These are phyloP conservation scores for Pogonocichla stellata DNA, from an alignment of 2,113 vertebrate species.

Conservation along the genomic window DNA sequence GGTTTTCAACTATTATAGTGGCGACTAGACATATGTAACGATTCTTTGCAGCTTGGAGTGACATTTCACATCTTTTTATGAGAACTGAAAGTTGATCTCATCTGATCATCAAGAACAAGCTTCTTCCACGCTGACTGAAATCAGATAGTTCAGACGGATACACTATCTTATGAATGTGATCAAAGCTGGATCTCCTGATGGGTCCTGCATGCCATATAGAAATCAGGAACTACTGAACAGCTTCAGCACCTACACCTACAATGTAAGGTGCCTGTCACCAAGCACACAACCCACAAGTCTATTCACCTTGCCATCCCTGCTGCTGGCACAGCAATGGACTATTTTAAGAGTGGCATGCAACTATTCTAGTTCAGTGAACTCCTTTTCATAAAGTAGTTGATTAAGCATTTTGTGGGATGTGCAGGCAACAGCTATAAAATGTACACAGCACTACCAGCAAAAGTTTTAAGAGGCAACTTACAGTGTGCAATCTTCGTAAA, in stretches of 20 bases:
- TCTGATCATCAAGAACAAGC: neutral
- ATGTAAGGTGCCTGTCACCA: neutral
- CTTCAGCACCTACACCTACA: neutral
- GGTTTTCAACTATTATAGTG: neutral
- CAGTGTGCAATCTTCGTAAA: neutral
- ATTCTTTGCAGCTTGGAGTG: neutral
- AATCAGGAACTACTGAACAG: neutral
- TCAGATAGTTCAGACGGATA: neutral
- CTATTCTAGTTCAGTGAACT: neutral
- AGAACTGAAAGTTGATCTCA: neutral
- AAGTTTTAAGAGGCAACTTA: neutral
- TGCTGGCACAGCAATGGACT: neutral
- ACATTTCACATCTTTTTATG: neutral
- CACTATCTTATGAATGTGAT: rapidly evolving
- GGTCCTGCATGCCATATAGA: neutral
- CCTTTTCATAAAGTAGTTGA: neutral
- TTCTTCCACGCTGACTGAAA: neutral
- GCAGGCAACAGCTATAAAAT: neutral
- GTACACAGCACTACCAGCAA: neutral
- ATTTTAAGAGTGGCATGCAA: neutral
- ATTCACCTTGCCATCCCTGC: neutral
- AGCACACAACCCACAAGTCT: neutral
- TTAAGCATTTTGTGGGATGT: neutral
- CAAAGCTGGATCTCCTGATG: neutral
- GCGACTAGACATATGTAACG: neutral